Evolutionary conservation across 2,888 invertebrate genomes (phyloP), one percentile per base, ranked within the genome.

Genomic region (Hypomecis punctinalis): DNA sequence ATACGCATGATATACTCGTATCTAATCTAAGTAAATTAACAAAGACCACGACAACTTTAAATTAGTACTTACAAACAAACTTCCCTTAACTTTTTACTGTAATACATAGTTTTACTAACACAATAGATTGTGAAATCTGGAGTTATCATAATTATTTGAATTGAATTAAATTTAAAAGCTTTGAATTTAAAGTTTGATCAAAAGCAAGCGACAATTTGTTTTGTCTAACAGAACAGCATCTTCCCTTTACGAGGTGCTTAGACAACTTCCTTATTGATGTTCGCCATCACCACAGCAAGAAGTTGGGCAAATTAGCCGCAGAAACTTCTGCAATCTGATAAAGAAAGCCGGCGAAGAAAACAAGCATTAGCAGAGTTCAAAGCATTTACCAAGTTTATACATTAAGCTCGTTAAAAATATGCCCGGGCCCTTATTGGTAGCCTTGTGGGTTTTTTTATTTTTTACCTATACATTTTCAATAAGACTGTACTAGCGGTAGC

Each of bases 381-480:
- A 76, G 74, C 76, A 75, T 79, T 81, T 78, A 69, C 74, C 66
- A 81, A 84, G 72, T 83, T 84, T 67, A 69, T 62, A 72, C 80
- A 79, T 83, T 77, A 79, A 62, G 72, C 78, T 80, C 77, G 78
- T 84, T 82, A 80, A 81, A 83, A 82, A 79, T 77, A 75, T 78
- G 76, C 53, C 48, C 13, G 49, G 57, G 45, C 43, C 56, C 49
- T 42, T 58, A 60, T 45, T 45, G 45, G 71, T 69, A 68, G 64
- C 67, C 66, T 67, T 23, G 23, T 23, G 23, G 23, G 23, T 23
- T 23, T 2, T 3, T 23, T 23, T 23, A 23, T 23, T 23, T 23
- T 23, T 23, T 23, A 1, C 23, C 23, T n/a, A n/a, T n/a, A n/a
- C n/a, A n/a, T n/a, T n/a, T n/a, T n/a, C n/a, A n/a, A n/a, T n/a